These are phyloP conservation scores for Lasioglossum malachurum DNA, from an alignment of 2,888 invertebrate genomes.

Conservation along the genomic window DNA sequence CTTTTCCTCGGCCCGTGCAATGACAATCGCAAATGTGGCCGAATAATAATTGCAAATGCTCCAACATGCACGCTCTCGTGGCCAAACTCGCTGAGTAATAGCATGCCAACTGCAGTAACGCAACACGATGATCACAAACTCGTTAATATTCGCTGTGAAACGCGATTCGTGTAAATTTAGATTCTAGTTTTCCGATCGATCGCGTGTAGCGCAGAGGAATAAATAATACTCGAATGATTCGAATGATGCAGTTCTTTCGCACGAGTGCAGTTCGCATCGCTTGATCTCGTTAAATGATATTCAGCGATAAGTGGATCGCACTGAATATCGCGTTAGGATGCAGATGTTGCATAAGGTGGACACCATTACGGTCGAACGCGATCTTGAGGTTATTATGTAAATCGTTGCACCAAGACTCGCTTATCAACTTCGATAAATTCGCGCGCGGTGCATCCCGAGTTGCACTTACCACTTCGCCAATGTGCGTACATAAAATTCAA, in stretches of 20 bases:
- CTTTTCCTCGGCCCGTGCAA: background rate
- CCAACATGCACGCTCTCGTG: background rate
- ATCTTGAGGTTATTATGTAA: conserved; percentile 19
- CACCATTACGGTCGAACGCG: conserved; percentile 6
- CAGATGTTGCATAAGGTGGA: conserved; percentile 41
- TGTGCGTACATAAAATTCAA: background rate
- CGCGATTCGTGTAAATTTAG: conserved; percentile 2
- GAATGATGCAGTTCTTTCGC: background rate
- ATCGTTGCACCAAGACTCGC: background rate
- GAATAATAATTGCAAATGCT: conserved; percentile 1
- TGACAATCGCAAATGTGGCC: background rate
- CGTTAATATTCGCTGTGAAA: conserved; percentile 18
- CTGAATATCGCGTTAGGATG: conserved; percentile 20
- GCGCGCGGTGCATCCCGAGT: background rate
- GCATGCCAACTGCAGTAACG: background rate
- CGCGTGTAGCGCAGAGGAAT: background rate
- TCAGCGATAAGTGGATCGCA: conserved; percentile 52
- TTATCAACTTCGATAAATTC: background rate
- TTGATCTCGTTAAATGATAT: conserved; percentile 44
- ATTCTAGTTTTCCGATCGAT: background rate
- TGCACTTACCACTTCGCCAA: background rate
- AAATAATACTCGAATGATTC: background rate
- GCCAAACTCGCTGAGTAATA: background rate
- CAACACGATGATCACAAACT: background rate
- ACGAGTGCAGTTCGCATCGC: background rate